Base-by-base conservation (phyloP, 2,113 vertebrate genomes). In the Burhinus bistriatus region DNA sequence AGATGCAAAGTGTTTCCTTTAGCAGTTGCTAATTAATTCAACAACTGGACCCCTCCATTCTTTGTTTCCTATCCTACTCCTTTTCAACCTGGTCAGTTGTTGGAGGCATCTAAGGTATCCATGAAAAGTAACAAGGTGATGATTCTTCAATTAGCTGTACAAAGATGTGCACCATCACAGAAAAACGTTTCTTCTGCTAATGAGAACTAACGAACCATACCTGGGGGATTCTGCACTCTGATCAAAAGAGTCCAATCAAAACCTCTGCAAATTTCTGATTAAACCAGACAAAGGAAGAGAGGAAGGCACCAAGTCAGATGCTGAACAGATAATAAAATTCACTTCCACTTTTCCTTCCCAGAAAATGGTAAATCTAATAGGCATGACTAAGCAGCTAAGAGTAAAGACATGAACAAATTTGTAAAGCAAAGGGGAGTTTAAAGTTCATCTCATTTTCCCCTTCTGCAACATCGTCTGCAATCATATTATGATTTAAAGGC, bases 401-500 rank as follows among this genome's bases (percentile, higher is more conserved):
- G 91, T 73, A 94, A 76, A 95, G 93, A 93, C 77, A 79, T 58
- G 93, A 92, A 78, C 91, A 84, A 90, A 93, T 94, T 93, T 88
- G 73, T 91, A 90, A 92, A 97, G 94, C 91, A 93, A 93, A 96
- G 70, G 75, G 78, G 94, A 96, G 87, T 88, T 96, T 96, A 95
- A 96, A 95, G 96, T 93, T 97, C 92, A 94, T 91, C 92, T 93
- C 90, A 90, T 92, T 96, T 93, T 91, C 92, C 83, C 95, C 83
- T 93, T 91, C 92, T 97, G 95, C 81, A 96, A 78, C 93, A 91
- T 86, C 18, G 8, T 77, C 87, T 89, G 89, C 95, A 92, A 93
- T 93, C 91, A 92, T 89, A 95, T 90, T 83, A 90, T 90, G 91
- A 95, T 96, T 96, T 94, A 97, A 97, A 97, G 96, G 95, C 92